These are phyloP conservation scores for Physocephala rufipes DNA, from an alignment of 2,888 invertebrate species.

Conservation along the genomic window DNA sequence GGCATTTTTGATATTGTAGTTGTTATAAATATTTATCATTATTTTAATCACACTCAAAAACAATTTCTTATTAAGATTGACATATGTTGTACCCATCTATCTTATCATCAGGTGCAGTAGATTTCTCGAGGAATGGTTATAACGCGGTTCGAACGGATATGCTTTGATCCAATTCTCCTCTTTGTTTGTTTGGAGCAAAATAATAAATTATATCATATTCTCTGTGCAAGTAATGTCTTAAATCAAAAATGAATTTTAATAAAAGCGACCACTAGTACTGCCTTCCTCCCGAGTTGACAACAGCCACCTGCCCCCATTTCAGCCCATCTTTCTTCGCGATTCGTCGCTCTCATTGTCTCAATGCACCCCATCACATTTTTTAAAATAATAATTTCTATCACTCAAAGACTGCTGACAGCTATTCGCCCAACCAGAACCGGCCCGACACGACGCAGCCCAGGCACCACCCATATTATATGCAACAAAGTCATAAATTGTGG, in stretches of 20 bases:
- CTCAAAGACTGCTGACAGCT: conserved; percentile 42
- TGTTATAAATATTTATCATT: no score
- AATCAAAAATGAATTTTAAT: conserved; percentile 52
- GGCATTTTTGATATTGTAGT: no score
- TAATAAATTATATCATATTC: no score
- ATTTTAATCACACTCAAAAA: no score
- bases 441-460: conserved; percentile 20
- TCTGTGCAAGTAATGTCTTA: conserved; percentile 3
- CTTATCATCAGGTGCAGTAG: no score
- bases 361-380: conserved; percentile 6
- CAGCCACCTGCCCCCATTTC: neutral
- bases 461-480: conserved; percentile 38
- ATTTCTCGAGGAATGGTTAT: no score
- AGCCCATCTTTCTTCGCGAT: neutral
- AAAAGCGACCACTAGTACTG: conserved; percentile 37
- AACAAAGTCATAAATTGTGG: conserved; percentile 58
- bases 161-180: no score
- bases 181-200: no score
- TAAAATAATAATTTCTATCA: conserved; percentile 50
- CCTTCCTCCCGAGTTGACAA: neutral
- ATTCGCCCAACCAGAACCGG: neutral
- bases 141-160: no score
- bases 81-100: no score
- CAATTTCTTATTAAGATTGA: no score
- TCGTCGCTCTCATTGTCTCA: neutral